Percentiles rank a stretch among this genome's conserved stretches.
These are phyloP conservation scores for Tuta absoluta DNA, from an alignment of 2,888 invertebrate species.

Conservation along the genomic window DNA sequence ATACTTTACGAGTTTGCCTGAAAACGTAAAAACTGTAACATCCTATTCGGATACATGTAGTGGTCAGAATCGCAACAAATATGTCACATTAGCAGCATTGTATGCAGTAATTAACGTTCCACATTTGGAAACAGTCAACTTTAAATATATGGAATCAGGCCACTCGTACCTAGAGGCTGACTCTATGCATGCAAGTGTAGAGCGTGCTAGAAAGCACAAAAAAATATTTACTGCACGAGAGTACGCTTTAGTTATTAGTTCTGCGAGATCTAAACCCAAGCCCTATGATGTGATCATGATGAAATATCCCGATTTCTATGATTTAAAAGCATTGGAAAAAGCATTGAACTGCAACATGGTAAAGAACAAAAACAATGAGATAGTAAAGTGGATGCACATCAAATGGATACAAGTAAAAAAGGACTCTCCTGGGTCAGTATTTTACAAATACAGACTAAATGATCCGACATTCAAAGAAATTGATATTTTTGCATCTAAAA, in stretches of 20 bases:
- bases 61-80: slow-evolving; percentile 31
- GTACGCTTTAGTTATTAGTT: slow-evolving; percentile 24
- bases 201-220: slow-evolving; percentile 28
- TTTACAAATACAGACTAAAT: slow-evolving; percentile 25
- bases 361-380: slow-evolving; percentile 27
- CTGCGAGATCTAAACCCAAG: slow-evolving; percentile 24
- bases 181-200: slow-evolving; percentile 27
- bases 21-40: slow-evolving; percentile 21
- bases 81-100: slow-evolving; percentile 28
- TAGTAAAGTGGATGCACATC: slow-evolving; percentile 27
- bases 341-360: slow-evolving; percentile 20
- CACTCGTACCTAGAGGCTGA: slow-evolving; percentile 27
- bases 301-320: slow-evolving; percentile 25
- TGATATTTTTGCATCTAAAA: slow-evolving; percentile 5
- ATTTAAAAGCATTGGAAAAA: slow-evolving; percentile 26
- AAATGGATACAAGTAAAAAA: slow-evolving; percentile 26
- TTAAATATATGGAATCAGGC: slow-evolving; percentile 23
- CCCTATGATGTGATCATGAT: slow-evolving; percentile 26
- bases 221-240: slow-evolving; percentile 26
- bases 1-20: slow-evolving; percentile 10
- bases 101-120: slow-evolving; percentile 22
- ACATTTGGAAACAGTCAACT: slow-evolving; percentile 15
- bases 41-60: slow-evolving; percentile 30
- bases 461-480: slow-evolving; percentile 17
- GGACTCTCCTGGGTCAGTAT: slow-evolving; percentile 20